Base-by-base conservation (phyloP, 2,888 invertebrate species). In the Caenorhabditis angaria region DNA sequence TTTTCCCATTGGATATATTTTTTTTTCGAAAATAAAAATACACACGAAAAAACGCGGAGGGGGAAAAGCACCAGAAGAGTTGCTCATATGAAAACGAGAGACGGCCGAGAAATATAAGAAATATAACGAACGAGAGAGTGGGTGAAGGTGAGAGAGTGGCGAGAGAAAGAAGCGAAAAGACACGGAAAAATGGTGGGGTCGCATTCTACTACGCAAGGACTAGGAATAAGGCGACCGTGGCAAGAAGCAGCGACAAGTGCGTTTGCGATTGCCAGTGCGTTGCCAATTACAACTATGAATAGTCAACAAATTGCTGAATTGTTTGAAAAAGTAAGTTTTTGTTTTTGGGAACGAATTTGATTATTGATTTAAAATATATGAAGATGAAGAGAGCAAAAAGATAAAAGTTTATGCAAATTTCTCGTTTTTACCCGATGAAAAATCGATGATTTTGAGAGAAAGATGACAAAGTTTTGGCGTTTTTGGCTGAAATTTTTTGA, bases 201-300 rank as follows among this genome's bases (percentile, higher is more conserved):
- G 63, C 56, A 56, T n/a, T n/a, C n/a, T n/a, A n/a, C n/a, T n/a
- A n/a, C n/a, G n/a, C n/a, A n/a, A n/a, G n/a, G n/a, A n/a, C n/a
- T n/a, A n/a, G n/a, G n/a, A 18, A 48, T 61, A 27, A 29, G 69
- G 47, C 66, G 66, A 66, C 64, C 70, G 60, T 80, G 79, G 79
- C 69, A 65, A 25, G 77, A 80, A 65, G 79, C 77, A 57, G 75
- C 73, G 50, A 56, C 62, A 51, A 77, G 77, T 62, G 77, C 77
- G 56, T 80, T 80, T 56, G 76, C 77, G 51, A 74, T 80, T 53
- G 79, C 79, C 64, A 70, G 75, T 56, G 79, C 76, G 32, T 65
- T 80, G 50, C 79, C 79, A 41, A 65, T 68, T 60, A 72, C n/a
- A n/a, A n/a, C 76, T 56, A 73, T 80, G 77, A 73, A 73, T 58